Conservation (phyloP, 2,888 invertebrate genomes). For the Caenorhabditis macrosperma region DNA sequence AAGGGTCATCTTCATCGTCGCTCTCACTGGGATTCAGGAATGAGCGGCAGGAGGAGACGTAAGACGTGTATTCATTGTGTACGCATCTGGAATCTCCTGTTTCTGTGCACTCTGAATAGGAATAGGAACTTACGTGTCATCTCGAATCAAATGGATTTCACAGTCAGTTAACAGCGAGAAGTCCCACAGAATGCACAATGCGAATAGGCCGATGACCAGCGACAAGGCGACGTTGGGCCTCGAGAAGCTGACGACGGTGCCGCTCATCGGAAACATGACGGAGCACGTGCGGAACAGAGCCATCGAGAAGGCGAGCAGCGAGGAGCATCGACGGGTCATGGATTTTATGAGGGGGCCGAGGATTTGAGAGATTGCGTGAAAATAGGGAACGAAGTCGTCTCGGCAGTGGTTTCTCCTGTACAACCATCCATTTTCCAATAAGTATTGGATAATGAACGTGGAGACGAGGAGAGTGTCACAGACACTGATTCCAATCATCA, state of each 20-base stretch:
- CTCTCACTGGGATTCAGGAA: no score
- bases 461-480: not conserved
- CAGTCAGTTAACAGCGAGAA: not conserved
- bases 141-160: not conserved
- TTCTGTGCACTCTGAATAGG: not conserved
- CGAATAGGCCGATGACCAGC: not conserved
- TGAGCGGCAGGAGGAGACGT: no score
- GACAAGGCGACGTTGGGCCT: not conserved
- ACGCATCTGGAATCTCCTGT: no score
- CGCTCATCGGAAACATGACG: not conserved
- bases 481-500: slow-evolving; percentile 13
- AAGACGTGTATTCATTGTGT: no score
- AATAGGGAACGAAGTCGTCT: not conserved
- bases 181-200: not conserved
- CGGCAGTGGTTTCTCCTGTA: no score
- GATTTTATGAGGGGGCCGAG: not conserved
- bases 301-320: slow-evolving; percentile 5
- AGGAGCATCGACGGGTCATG: not conserved
- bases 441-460: not conserved
- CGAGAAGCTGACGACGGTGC: not conserved
- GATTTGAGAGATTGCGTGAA: not conserved
- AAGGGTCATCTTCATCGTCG: no score
- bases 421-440: no score
- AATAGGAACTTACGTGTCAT: not conserved
- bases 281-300: not conserved